Conservation (phyloP, 2,888 invertebrate species). For the Nymphalis urticae region DNA sequence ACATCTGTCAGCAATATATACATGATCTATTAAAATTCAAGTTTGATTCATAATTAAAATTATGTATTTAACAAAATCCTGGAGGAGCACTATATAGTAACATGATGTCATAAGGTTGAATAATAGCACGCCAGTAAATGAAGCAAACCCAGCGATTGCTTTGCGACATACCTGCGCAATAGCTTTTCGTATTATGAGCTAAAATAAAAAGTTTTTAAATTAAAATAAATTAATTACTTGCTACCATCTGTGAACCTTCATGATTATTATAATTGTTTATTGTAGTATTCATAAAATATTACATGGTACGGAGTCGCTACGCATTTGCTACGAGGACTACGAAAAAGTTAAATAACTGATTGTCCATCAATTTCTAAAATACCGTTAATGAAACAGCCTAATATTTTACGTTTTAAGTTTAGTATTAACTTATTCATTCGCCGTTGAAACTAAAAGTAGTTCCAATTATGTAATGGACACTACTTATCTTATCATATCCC, state of each 20-base stretch:
- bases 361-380: background rate
- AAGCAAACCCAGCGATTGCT: background rate
- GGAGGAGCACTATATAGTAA: background rate
- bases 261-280: background rate
- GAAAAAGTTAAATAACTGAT: background rate
- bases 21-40: too few species aligned
- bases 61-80: background rate
- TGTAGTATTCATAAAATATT: background rate
- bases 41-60: background rate
- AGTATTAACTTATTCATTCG: background rate
- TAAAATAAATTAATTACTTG: background rate
- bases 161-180: constrained; percentile 15
- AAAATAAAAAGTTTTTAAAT: background rate
- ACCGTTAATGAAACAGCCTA: background rate
- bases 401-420: background rate
- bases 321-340: constrained; percentile 27
- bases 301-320: constrained; percentile 20
- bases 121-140: constrained; percentile 3
- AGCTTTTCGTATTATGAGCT: background rate
- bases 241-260: background rate
- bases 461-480: constrained; percentile 34
- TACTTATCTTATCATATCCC: constrained; percentile 27
- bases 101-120: background rate
- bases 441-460: background rate
- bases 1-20: too few species aligned